A percentile compares a stretch with the other conserved stretches of the same genome.
These are phyloP conservation scores for Dryadula phaetusa DNA, from an alignment of 2,888 invertebrate genomes.

Conservation along the genomic window DNA sequence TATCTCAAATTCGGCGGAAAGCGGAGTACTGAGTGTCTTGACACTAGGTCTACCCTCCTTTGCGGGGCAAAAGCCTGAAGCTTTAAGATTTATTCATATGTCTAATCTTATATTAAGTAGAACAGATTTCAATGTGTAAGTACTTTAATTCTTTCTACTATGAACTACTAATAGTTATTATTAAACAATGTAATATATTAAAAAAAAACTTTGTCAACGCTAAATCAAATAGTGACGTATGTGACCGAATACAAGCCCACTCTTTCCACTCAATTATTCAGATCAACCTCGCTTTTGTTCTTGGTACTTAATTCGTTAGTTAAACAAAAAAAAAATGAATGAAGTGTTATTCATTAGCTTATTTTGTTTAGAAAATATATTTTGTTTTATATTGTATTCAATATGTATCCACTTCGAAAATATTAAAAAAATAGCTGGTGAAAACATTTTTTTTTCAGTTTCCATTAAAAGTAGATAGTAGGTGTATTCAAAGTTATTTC, in stretches of 20 bases:
- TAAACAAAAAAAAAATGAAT: slow-evolving; percentile 16
- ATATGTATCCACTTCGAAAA: neutral
- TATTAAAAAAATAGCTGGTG: neutral
- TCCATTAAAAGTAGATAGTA: neutral
- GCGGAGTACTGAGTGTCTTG: too few relatives aligned
- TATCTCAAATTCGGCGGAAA: too few relatives aligned
- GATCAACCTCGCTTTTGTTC: slow-evolving; percentile 24
- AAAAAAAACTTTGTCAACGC: neutral
- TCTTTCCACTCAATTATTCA: slow-evolving; percentile 27
- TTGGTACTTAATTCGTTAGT: slow-evolving; percentile 16
- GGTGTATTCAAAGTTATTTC: neutral
- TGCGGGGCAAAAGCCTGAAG: too few relatives aligned
- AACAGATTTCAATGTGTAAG: too few relatives aligned
- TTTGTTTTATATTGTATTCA: neutral
- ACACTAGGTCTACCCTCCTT: too few relatives aligned
- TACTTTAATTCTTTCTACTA: too few relatives aligned
- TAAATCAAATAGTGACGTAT: slow-evolving; percentile 13
- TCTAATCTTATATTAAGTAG: too few relatives aligned
- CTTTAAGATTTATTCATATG: too few relatives aligned
- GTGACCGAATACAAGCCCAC: slow-evolving; percentile 11
- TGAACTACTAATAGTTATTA: neutral
- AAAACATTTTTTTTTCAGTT: neutral
- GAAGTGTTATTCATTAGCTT: neutral
- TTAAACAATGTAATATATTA: neutral
- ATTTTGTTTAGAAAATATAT: neutral